Percentiles rank a stretch among this genome's conserved stretches.
These are phyloP conservation scores for Coracopsis vasa DNA, from an alignment of 2,113 vertebrate species.

Conservation along the genomic window DNA sequence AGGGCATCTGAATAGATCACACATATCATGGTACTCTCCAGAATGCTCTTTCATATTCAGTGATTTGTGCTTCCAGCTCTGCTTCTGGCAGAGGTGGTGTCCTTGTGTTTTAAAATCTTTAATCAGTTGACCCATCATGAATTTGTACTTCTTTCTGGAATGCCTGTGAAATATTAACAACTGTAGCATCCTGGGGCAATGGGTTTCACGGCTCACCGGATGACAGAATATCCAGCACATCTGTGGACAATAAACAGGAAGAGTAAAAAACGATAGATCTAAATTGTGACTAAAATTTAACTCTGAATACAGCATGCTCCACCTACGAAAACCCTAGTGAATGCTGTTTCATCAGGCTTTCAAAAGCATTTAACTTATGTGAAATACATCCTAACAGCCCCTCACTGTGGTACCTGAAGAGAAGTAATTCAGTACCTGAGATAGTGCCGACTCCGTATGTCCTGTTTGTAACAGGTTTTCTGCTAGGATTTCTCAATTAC, in stretches of 20 bases:
- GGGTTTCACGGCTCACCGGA: background rate
- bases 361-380: background rate
- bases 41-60: background rate
- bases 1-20: background rate
- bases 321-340: background rate
- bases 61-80: background rate
- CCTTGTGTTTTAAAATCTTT: background rate
- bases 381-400: background rate
- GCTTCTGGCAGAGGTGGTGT: background rate
- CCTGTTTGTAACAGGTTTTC: background rate
- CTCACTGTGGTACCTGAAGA: background rate
- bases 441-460: background rate
- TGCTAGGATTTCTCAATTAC: background rate
- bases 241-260: background rate
- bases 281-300: background rate
- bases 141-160: background rate
- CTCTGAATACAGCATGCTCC: background rate
- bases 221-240: background rate
- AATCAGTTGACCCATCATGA: background rate
- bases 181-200: background rate
- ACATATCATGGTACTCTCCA: background rate
- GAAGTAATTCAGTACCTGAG: background rate
- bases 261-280: background rate
- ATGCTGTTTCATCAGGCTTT: background rate
- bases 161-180: background rate